Base-by-base conservation (phyloP, 2,888 invertebrate species). In the Liodrosophila aerea region DNA sequence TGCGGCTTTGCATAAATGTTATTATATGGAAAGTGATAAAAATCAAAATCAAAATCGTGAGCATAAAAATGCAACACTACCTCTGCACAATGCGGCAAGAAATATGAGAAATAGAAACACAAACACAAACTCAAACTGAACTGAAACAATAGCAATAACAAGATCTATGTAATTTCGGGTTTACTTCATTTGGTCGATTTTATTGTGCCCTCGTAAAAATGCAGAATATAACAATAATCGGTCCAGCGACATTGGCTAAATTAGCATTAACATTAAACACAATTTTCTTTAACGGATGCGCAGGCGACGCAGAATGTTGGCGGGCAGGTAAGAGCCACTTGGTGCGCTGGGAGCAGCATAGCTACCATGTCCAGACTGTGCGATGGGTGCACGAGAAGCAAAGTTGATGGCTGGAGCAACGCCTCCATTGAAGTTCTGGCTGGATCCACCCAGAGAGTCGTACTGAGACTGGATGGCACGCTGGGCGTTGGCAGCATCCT, bases 401-500 rank as follows among this genome's bases (percentile, higher is more conserved):
- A 87, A 87, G 72, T 87, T 87, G 51, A 87, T 76, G 27, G 87
- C 80, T n/a, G 87, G 83, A 31, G 88, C 87, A 18, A 87, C 41
- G 9, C 88, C 88, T 13, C 87, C 88, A 37, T 88, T 63, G 39
- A 80, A 64, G 41, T 65, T 65, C 43, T 86, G 81, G 27, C 75
- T 71, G 12, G 83, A 16, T 31, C 88, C 88, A 11, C 87, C 86
- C 58, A 88, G 70, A 13, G 68, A 56, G 30, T 87, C 86, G 51
- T 88, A 87, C 51, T 87, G 86, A 1, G 71, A 64, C 52, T 88
- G 88, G 45, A 88, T 88, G 29, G 76, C 59, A 0, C 65, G 70
- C 71, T 88, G 88, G 4, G 88, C 88, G 39, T 86, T 85, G 54
- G 68, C 69, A 18, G 88, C 88, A 71, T 89, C 88, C 62, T 87